These are phyloP conservation scores for Halocaridina rubra DNA, from an alignment of 2,888 invertebrate species.

Conservation along the genomic window DNA sequence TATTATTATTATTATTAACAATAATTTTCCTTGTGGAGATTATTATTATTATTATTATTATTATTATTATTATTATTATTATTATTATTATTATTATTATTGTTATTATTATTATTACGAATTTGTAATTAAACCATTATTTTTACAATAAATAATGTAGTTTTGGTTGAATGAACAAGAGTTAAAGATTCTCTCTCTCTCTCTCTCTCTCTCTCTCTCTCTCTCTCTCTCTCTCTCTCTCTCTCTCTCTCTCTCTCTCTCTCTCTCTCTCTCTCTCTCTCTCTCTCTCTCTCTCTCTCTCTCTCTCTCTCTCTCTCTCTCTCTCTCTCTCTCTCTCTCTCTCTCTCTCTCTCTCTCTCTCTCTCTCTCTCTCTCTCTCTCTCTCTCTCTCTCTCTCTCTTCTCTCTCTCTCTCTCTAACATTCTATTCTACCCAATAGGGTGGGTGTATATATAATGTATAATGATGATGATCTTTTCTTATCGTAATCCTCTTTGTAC, in stretches of 20 bases:
- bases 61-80: not conserved
- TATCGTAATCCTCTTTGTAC: no score
- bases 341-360: not conserved
- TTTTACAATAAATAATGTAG: no score
- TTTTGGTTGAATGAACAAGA: no score
- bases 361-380: not conserved
- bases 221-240: not conserved
- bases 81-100: not conserved
- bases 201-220: not conserved
- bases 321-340: not conserved
- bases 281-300: not conserved
- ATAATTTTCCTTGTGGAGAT: no score
- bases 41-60: no score
- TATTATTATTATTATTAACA: not conserved
- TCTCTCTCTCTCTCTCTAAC: no score
- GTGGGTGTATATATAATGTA: no score
- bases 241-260: not conserved
- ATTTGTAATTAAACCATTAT: no score
- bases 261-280: not conserved
- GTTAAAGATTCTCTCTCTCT: not conserved
- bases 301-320: not conserved
- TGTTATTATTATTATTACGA: no score
- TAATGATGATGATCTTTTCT: no score
- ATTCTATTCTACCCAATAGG: no score
- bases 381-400: not conserved